Evolutionary conservation across 2,888 invertebrate species (phyloP), one percentile per base, ranked within the genome.

Genomic region (Lasiommata megera): DNA sequence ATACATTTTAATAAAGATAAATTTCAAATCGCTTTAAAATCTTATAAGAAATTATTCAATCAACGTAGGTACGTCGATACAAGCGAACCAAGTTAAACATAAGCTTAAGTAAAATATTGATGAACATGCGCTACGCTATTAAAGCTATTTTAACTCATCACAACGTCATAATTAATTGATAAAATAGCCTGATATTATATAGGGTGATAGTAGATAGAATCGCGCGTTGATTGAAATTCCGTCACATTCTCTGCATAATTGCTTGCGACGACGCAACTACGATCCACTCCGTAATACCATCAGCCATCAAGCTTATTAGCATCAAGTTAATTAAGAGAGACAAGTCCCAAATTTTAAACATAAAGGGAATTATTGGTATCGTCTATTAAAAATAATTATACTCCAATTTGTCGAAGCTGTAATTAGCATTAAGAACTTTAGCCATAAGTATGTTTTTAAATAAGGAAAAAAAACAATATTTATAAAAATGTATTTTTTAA

Each of bases 161-260:
- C 28, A 44, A 44, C 12, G 7, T 31, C 29, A 37, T 48, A 53
- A 54, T 28, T 58, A 34, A 31, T 38, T 54, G 37, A 46, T 55
- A 44, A 58, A 37, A 55, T 37, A 36, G 18, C 11, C 36, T 12
- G 16, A 59, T 54, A n/a, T 46, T 34, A 53, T 44, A 29, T n/a
- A n/a, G n/a, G n/a, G n/a, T n/a, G n/a, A n/a, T n/a, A 54, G 43
- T 46, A 38, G 46, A 56, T 56, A 56, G 43, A 43, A 48, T 70
- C 66, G 66, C 66, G 69, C 74, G 73, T 76, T 81, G 81, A 84
- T 82, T 79, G 77, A 79, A 82, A 80, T 74, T 78, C 77, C 73
- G 67, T 69, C 74, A 68, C 71, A 77, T 75, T 70, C 74, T 69
- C 68, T 70, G 70, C 76, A 71, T 73, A 62, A 62, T 59, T 62